A percentile compares a stretch with the other conserved stretches of the same genome.
phyloP scores from a whole-genome alignment of 2,797 vertebrate genomes.

The Crypturellus tataupa region DNA sequence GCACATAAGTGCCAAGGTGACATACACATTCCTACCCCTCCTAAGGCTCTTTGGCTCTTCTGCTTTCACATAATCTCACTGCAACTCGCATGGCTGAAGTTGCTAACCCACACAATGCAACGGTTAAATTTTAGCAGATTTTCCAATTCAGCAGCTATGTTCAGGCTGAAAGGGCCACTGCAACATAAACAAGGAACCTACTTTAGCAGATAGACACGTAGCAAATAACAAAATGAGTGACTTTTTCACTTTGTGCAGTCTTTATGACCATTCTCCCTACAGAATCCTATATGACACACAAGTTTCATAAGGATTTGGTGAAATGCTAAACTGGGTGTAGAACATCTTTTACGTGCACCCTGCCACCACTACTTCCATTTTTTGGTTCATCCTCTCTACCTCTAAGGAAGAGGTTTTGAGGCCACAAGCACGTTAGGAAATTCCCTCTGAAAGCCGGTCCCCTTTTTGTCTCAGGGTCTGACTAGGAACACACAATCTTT shows the following conservation, averaged over 20 bases:
- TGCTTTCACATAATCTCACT: not conserved
- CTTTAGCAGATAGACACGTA: not conserved
- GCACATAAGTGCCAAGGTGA: not conserved
- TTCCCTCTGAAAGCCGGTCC: not conserved
- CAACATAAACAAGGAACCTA: not conserved
- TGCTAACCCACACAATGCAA: not conserved
- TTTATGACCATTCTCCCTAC: not conserved
- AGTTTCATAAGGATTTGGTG: rapidly evolving
- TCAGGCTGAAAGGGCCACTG: not conserved
- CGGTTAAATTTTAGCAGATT: not conserved
- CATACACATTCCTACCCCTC: not conserved
- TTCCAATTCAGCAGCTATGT: not conserved
- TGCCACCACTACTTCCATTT: not conserved
- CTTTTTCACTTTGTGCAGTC: not conserved
- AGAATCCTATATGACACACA: not conserved
- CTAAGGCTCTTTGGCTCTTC: not conserved
- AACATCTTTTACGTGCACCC: not conserved
- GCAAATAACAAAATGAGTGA: not conserved
- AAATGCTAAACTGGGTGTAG: not conserved
- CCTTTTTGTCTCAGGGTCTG: not conserved
- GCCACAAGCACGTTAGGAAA: rapidly evolving
- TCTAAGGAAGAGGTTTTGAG: not conserved
- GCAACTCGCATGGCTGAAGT: not conserved
- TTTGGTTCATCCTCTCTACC: not conserved
- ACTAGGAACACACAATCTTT: not conserved